phyloP scores from a whole-genome alignment of 2,888 invertebrate species.

The Margaritifera margaritifera region DNA sequence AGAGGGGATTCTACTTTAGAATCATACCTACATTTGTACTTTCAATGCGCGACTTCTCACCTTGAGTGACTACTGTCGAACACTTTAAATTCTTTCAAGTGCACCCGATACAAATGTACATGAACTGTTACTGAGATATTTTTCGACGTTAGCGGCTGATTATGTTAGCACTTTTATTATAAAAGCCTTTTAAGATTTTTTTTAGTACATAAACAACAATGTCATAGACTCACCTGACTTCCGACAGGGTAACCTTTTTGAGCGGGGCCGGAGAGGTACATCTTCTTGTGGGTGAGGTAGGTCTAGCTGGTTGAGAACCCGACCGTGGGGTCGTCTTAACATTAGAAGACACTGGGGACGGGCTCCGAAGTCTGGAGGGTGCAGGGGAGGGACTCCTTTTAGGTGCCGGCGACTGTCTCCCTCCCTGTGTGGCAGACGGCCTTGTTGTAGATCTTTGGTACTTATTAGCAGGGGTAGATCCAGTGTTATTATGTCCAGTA shows the following conservation, averaged over 20 bases:
- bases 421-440: neutral
- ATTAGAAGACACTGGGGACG: slow-evolving; percentile 40
- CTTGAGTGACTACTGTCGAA: too few species aligned
- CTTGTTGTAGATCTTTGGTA: slow-evolving; percentile 9
- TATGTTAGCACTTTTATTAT: too few species aligned
- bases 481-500: slow-evolving; percentile 1
- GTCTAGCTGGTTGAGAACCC: slow-evolving; percentile 22
- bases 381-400: slow-evolving; percentile 44
- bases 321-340: slow-evolving; percentile 7
- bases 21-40: too few species aligned
- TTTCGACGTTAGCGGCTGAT: too few species aligned
- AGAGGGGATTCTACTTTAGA: too few species aligned
- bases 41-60: too few species aligned
- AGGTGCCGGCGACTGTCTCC: slow-evolving; percentile 5
- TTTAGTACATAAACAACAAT: too few species aligned
- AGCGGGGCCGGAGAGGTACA: slow-evolving; percentile 33
- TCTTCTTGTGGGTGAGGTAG: slow-evolving; percentile 33
- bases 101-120: too few species aligned
- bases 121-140: too few species aligned
- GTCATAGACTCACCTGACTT: slow-evolving; percentile 26
- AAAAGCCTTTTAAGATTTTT: too few species aligned
- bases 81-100: too few species aligned
- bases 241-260: slow-evolving; percentile 36
- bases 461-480: neutral
- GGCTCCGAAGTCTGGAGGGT: slow-evolving; percentile 42